A percentile compares a stretch with the other conserved stretches of the same genome.
These are phyloP conservation scores for Prionailurus viverrinus DNA, from an alignment of 2,113 vertebrate genomes.

Conservation along the genomic window DNA sequence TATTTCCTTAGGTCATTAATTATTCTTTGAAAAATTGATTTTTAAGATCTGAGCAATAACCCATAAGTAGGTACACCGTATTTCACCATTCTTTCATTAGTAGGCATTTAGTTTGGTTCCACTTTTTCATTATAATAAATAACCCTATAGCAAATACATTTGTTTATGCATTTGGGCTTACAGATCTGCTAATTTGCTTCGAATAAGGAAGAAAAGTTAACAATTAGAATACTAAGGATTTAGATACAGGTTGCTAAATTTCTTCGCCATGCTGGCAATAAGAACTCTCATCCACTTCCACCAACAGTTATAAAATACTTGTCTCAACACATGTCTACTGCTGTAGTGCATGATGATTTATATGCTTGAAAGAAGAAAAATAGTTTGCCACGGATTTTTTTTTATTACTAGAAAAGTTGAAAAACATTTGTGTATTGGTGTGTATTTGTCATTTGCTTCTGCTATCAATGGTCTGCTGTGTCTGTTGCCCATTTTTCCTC, in stretches of 20 bases:
- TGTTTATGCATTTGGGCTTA: constrained; percentile 39
- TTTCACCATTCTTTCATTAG: constrained; percentile 43
- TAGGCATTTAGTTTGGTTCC: background rate
- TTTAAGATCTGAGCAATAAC: constrained; percentile 57
- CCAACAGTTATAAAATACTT: constrained; percentile 3
- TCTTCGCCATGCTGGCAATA: background rate
- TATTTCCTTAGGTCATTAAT: constrained; percentile 49
- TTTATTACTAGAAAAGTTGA: background rate
- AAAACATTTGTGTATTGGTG: background rate
- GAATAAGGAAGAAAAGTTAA: constrained; percentile 25
- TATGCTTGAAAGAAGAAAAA: background rate
- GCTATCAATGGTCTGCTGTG: background rate
- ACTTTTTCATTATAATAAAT: constrained; percentile 58
- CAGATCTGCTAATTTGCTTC: background rate
- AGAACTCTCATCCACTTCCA: background rate
- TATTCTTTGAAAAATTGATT: constrained; percentile 40
- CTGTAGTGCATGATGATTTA: background rate
- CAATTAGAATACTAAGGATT: constrained; percentile 6
- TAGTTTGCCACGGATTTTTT: background rate
- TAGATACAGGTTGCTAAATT: background rate
- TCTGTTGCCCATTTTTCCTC: background rate
- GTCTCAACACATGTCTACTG: background rate
- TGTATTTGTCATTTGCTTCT: constrained; percentile 18
- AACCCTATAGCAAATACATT: constrained; percentile 19
- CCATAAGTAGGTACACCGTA: background rate